Evolutionary conservation across 2,113 vertebrate genomes (phyloP).

Genomic region (Sus scrofa): T2T-Sscrofa CM001155.3:4571001-4571500

Average conservation of each 20-base stretch:
- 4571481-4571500: background rate
- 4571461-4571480: background rate
- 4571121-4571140: background rate
- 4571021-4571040: background rate
- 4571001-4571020: background rate
- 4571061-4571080: background rate
- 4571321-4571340: too few relatives aligned
- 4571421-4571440: background rate
- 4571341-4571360: background rate
- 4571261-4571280: background rate
- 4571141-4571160: background rate
- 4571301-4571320: background rate
- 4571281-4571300: background rate
- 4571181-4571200: background rate
- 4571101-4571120: background rate
- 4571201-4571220: rapidly evolving
- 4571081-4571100: background rate
- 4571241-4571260: background rate
- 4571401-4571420: background rate
- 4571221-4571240: background rate
- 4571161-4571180: background rate
- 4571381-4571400: background rate
- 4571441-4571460: background rate
- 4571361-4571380: background rate
- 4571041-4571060: rapidly evolving